Evolutionary conservation across 2,888 invertebrate species (phyloP).

Genomic region (Uropetala carovei): DNA sequence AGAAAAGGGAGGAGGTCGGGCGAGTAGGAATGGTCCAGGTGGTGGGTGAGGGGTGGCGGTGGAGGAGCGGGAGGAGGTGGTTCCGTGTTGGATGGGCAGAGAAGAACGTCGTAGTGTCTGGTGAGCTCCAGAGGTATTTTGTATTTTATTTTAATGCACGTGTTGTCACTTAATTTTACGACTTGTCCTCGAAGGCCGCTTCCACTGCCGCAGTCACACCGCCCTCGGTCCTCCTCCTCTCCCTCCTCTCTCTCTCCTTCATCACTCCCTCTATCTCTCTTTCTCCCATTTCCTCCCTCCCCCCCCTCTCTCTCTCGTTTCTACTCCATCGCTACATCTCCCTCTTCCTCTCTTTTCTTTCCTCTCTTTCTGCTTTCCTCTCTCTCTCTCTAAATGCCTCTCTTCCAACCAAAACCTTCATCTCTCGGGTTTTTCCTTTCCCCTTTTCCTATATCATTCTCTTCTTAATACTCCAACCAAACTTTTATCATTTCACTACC

Average conservation of each 20-base stretch:
- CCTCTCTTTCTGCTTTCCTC: not conserved
- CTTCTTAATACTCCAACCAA: not conserved
- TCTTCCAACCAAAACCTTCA: not conserved
- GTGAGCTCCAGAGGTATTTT: slow-evolving; percentile 55
- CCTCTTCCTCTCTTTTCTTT: slow-evolving; percentile 17
- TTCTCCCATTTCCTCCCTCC: not conserved
- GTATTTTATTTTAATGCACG: slow-evolving; percentile 64
- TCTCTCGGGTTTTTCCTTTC: not conserved
- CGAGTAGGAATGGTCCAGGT: not conserved
- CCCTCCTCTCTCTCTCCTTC: not conserved
- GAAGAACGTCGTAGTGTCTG: slow-evolving; percentile 46
- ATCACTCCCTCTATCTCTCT: not conserved
- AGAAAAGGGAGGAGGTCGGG: not conserved
- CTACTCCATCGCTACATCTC: not conserved
- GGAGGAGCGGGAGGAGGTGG: not conserved
- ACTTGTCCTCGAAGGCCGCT: slow-evolving; percentile 61
- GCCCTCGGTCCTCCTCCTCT: slow-evolving; percentile 1
- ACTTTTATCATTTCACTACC: not conserved
- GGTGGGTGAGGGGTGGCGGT: not conserved
- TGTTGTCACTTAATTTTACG: slow-evolving; percentile 64
- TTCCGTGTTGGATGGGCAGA: slow-evolving; percentile 27
- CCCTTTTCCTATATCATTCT: not conserved
- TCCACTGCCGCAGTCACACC: slow-evolving; percentile 44
- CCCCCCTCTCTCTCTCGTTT: not conserved
- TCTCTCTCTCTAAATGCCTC: not conserved